Percentiles rank a stretch among this genome's conserved stretches.
Conservation (phyloP, 2,888 invertebrate species). For the Eilema sororculum region DNA sequence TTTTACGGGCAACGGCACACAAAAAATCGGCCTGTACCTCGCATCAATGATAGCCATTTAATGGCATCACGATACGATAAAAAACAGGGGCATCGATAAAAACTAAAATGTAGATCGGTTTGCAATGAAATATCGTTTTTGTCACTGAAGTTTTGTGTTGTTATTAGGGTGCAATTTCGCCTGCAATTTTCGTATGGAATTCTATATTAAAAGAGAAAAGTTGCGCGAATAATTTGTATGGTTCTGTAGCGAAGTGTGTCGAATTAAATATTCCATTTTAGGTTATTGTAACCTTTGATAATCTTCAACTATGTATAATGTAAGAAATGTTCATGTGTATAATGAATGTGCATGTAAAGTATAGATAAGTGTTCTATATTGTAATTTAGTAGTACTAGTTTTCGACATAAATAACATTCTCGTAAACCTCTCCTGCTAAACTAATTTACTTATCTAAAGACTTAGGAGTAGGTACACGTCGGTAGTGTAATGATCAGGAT, state of each 20-base stretch:
- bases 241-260: not conserved
- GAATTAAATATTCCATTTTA: not conserved
- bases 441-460: no score
- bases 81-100: conserved; percentile 53
- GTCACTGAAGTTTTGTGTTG: conserved; percentile 44
- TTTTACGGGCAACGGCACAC: conserved; percentile 52
- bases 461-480: no score
- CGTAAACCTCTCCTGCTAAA: no score
- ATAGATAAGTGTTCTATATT: not conserved
- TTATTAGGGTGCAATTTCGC: conserved; percentile 44
- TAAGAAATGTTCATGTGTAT: not conserved
- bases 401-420: no score
- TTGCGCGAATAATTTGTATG: not conserved
- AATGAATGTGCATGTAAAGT: not conserved
- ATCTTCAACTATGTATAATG: not conserved
- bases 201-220: not conserved
- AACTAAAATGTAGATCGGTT: conserved; percentile 61
- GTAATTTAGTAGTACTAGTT: not conserved
- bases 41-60: conserved; percentile 73
- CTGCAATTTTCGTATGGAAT: conserved; percentile 23
- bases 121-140: conserved; percentile 51
- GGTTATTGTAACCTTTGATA: not conserved
- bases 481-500: no score
- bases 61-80: conserved; percentile 63
- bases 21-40: conserved; percentile 62